phyloP scores from a whole-genome alignment of 1,140 invertebrate genomes.

The Bombyx mori region DNA sequence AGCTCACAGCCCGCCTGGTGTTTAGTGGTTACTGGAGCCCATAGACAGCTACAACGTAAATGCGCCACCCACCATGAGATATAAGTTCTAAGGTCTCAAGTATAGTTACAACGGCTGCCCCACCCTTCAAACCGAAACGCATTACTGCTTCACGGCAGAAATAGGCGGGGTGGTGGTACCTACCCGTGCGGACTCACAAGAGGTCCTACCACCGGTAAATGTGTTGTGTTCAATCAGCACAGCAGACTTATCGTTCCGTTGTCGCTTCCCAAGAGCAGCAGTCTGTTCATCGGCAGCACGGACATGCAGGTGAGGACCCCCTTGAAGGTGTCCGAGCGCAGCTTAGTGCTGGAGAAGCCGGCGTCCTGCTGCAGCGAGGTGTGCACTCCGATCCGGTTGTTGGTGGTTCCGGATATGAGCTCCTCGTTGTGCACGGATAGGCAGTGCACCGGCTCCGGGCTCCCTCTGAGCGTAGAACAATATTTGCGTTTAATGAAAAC shows the following conservation, averaged over 20 bases:
- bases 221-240: slow-evolving; percentile 73
- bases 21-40: too few relatives aligned
- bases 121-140: too few relatives aligned
- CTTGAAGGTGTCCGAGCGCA: slow-evolving; percentile 91
- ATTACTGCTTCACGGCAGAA: too few relatives aligned
- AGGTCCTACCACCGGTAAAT: too few relatives aligned
- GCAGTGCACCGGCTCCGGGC: slow-evolving; percentile 92
- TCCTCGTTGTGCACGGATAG: slow-evolving; percentile 82
- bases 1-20: too few relatives aligned
- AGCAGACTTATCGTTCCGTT: slow-evolving; percentile 89
- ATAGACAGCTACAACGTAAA: too few relatives aligned
- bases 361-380: slow-evolving; percentile 81
- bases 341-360: slow-evolving; percentile 86
- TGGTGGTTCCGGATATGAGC: slow-evolving; percentile 86
- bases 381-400: slow-evolving; percentile 92
- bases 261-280: slow-evolving; percentile 91
- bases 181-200: too few relatives aligned
- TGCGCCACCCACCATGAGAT: too few relatives aligned
- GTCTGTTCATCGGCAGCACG: slow-evolving; percentile 89
- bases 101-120: too few relatives aligned
- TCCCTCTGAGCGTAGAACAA: slow-evolving; percentile 71
- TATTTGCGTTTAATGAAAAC: background rate
- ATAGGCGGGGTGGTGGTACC: too few relatives aligned
- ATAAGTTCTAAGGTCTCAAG: too few relatives aligned
- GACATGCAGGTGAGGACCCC: slow-evolving; percentile 92